These are phyloP conservation scores for Idaea straminata DNA, from an alignment of 2,888 invertebrate species.

Conservation along the genomic window DNA sequence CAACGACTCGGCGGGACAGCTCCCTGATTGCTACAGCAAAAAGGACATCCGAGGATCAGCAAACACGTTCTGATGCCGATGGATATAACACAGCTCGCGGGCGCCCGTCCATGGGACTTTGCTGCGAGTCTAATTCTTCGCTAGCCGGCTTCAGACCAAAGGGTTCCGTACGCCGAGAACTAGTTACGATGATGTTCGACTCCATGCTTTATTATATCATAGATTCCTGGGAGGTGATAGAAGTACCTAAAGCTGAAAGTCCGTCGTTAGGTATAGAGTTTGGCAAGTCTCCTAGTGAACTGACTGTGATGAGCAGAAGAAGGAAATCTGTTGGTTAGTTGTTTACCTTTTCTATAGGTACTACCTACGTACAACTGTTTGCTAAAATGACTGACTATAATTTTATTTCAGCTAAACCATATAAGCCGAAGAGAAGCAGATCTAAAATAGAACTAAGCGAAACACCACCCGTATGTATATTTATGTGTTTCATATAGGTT, in stretches of 20 bases:
- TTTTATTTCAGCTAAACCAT: constrained; percentile 4
- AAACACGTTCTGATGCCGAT: constrained; percentile 28
- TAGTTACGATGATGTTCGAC: constrained; percentile 61
- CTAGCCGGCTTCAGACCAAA: constrained; percentile 33
- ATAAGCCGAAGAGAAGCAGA: constrained; percentile 40
- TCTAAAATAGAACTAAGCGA: constrained; percentile 46
- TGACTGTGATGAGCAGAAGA: constrained; percentile 46
- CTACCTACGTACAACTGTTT: background rate
- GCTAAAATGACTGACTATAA: background rate
- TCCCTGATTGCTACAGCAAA: constrained; percentile 44
- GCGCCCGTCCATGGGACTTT: constrained; percentile 35
- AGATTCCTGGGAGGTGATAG: constrained; percentile 59
- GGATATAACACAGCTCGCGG: constrained; percentile 34
- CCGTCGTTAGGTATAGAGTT: constrained; percentile 29
- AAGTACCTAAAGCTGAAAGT: constrained; percentile 36
- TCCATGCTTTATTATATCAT: constrained; percentile 64
- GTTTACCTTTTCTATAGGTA: background rate
- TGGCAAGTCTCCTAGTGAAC: constrained; percentile 48
- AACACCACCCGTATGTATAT: constrained; percentile 34
- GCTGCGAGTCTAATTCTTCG: constrained; percentile 41
- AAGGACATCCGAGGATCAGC: constrained; percentile 16
- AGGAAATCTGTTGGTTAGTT: constrained; percentile 30
- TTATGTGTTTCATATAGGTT: background rate
- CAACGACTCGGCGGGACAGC: constrained; percentile 63
- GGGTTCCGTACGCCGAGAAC: constrained; percentile 55